Percentiles rank a stretch among this genome's conserved stretches.
phyloP scores from a whole-genome alignment of 2,888 invertebrate genomes.

The Eupithecia subumbrata region DNA sequence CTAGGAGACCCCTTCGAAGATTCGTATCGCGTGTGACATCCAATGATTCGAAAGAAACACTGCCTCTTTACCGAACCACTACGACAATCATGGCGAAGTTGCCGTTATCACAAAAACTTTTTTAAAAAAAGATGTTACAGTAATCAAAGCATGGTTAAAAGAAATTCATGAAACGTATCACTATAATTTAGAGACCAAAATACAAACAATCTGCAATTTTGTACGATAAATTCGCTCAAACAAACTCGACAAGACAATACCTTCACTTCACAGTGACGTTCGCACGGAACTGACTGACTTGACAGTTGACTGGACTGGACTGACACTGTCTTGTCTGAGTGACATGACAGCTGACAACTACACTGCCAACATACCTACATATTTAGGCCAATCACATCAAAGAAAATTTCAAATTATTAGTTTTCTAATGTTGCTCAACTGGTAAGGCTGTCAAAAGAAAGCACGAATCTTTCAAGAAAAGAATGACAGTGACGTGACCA shows the following conservation, averaged over 20 bases:
- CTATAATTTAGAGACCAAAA: constrained; percentile 60
- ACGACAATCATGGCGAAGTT: constrained; percentile 51
- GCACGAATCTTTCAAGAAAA: neutral
- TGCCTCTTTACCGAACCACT: constrained; percentile 64
- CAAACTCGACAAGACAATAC: constrained; percentile 42
- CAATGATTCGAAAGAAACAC: constrained; percentile 66
- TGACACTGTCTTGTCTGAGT: too few species aligned
- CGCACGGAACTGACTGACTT: neutral
- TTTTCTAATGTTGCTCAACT: neutral
- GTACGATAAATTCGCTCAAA: constrained; percentile 48
- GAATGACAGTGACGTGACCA: too few species aligned
- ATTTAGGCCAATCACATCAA: neutral
- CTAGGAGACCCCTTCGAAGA: constrained; percentile 60
- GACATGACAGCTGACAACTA: constrained; percentile 3
- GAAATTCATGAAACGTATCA: constrained; percentile 60
- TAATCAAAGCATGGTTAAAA: constrained; percentile 62
- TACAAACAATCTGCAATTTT: constrained; percentile 74
- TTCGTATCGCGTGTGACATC: constrained; percentile 70
- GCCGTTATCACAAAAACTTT: constrained; percentile 51
- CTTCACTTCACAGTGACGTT: constrained; percentile 5
- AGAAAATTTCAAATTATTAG: neutral
- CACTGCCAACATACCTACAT: neutral
- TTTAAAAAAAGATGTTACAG: constrained; percentile 25
- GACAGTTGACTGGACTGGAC: neutral
- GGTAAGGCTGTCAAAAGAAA: neutral